A percentile compares a stretch with the other conserved stretches of the same genome.
Conservation (phyloP, 2,888 invertebrate species). For the Philonicus albiceps region DNA sequence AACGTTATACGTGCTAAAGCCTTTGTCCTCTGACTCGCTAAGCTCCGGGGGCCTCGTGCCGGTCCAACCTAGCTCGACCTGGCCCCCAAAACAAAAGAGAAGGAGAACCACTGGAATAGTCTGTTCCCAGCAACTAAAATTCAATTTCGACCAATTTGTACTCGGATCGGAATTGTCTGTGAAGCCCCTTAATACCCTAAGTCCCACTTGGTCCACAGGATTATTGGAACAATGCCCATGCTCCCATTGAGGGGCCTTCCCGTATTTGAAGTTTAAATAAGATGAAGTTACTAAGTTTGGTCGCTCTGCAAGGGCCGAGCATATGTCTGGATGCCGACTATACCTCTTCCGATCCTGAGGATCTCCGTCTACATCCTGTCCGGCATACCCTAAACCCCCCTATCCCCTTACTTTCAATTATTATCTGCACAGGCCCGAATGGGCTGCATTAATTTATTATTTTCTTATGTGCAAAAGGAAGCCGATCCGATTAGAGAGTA, state of each 20-base stretch:
- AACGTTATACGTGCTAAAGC: not conserved
- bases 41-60: not conserved
- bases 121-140: not conserved
- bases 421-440: not conserved
- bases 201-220: constrained; percentile 1
- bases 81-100: not conserved
- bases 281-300: not conserved
- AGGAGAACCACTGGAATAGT: not conserved
- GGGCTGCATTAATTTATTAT: constrained; percentile 4
- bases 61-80: not conserved
- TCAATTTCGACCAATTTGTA: constrained; percentile 18
- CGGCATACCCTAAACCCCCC: not conserved
- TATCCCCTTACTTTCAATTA: not conserved
- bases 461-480: not conserved
- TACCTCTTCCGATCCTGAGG: not conserved
- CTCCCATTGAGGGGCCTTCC: not conserved
- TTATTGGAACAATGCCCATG: constrained; percentile 27
- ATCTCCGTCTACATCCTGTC: not conserved
- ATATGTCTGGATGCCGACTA: not conserved
- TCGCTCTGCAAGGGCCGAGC: not conserved
- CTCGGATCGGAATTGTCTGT: not conserved
- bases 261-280: constrained; percentile 21
- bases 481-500: not conserved
- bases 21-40: not conserved
- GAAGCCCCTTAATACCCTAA: constrained; percentile 10